These are phyloP conservation scores for Eudyptes chrysolophus DNA, from an alignment of 2,113 vertebrate genomes.

Conservation along the genomic window DNA sequence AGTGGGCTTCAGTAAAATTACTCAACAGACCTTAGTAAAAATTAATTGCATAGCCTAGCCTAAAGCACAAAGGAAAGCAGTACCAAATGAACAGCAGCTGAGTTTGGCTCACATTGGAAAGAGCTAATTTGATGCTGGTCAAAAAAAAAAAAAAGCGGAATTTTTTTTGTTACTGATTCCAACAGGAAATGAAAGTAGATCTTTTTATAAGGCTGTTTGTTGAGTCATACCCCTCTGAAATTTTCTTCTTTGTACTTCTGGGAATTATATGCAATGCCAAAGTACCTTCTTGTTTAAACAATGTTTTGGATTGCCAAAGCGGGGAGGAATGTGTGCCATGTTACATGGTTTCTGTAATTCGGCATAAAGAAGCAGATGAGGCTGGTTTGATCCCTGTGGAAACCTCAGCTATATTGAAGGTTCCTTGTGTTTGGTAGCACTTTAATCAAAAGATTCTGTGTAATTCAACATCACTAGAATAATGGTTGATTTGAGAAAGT, in stretches of 20 bases:
- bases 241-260: constrained; percentile 35
- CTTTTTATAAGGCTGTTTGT: background rate
- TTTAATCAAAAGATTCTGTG: constrained; percentile 24
- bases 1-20: constrained; percentile 46
- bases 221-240: constrained; percentile 40
- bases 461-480: constrained; percentile 35
- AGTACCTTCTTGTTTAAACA: constrained; percentile 34
- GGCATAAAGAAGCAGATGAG: background rate
- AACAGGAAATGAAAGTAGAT: constrained; percentile 28
- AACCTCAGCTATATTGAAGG: background rate
- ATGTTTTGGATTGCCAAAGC: background rate
- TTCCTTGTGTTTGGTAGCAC: background rate
- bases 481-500: background rate
- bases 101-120: background rate
- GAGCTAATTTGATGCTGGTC: background rate
- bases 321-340: background rate
- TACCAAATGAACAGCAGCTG: constrained; percentile 29
- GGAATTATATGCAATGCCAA: constrained; percentile 31
- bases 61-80: constrained; percentile 24
- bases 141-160: background rate
- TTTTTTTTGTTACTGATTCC: constrained; percentile 29
- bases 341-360: background rate
- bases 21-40: constrained; percentile 50
- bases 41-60: constrained; percentile 52
- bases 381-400: background rate